These are phyloP conservation scores for Otis tarda DNA, from an alignment of 2,113 vertebrate species.

Conservation along the genomic window DNA sequence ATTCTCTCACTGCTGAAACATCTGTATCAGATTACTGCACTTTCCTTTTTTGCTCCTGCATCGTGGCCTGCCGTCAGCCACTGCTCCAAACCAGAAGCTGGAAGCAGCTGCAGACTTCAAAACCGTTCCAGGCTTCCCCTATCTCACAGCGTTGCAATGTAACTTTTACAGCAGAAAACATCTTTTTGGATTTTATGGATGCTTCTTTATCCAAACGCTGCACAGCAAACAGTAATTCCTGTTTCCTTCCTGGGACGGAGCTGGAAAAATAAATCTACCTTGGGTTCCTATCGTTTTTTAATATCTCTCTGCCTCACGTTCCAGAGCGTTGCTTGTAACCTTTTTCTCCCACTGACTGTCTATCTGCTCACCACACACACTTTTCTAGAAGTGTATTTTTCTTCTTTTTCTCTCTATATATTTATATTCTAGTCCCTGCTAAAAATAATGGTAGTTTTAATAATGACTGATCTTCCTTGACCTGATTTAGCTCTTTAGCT, in stretches of 20 bases:
- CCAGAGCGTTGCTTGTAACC: neutral
- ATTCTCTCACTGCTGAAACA: slow-evolving; percentile 12
- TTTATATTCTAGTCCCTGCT: neutral
- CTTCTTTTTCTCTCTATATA: neutral
- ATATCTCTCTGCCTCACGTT: neutral
- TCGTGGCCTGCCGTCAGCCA: neutral
- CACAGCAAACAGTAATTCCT: neutral
- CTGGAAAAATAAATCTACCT: neutral
- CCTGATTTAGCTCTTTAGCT: neutral
- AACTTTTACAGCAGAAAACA: neutral
- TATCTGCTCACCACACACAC: neutral
- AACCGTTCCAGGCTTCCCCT: neutral
- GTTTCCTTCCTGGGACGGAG: neutral
- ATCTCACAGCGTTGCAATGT: neutral
- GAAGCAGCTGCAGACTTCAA: neutral
- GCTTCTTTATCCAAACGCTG: neutral
- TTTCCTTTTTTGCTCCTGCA: slow-evolving; percentile 1
- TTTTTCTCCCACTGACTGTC: neutral
- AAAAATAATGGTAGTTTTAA: slow-evolving; percentile 41
- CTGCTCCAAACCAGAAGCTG: slow-evolving; percentile 31
- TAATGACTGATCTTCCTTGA: neutral
- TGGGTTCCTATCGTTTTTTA: neutral
- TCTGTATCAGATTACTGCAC: slow-evolving; percentile 44
- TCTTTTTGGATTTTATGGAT: neutral
- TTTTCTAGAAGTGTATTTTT: neutral